Evolutionary conservation across 2,888 invertebrate species (phyloP).

Genomic region (Anoplius nigerrimus): DNA sequence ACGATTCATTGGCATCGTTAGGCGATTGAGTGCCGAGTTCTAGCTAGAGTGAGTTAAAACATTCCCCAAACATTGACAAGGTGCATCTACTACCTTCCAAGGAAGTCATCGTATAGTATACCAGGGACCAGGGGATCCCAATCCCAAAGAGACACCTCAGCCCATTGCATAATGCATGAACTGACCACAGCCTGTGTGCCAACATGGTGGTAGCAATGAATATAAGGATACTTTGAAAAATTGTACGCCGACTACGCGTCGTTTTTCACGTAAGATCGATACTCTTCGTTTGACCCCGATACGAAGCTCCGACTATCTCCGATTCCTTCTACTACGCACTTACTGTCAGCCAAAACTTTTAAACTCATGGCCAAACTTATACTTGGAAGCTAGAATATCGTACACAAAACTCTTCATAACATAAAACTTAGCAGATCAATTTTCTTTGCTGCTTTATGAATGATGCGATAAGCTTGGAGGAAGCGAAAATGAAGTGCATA

Average conservation of each 20-base stretch:
- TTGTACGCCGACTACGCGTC: neutral
- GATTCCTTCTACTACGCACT: neutral
- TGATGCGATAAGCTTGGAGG: too few species aligned
- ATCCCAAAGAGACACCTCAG: constrained; percentile 88
- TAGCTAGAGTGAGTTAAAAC: constrained; percentile 23
- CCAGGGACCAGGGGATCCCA: constrained; percentile 88
- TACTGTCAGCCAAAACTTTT: neutral
- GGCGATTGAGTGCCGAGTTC: constrained; percentile 5
- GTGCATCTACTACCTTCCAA: constrained; percentile 83
- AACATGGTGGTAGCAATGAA: constrained; percentile 38
- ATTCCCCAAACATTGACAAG: constrained; percentile 20
- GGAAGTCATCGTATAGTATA: constrained; percentile 87
- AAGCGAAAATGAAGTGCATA: too few species aligned
- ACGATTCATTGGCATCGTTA: constrained; percentile 15
- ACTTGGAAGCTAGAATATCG: too few species aligned
- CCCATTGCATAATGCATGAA: constrained; percentile 84
- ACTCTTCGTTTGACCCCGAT: neutral
- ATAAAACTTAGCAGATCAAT: neutral
- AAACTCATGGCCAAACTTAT: too few species aligned
- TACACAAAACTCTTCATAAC: neutral
- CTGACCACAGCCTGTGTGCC: constrained; percentile 83
- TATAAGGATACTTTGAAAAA: constrained; percentile 1
- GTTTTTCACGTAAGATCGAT: neutral
- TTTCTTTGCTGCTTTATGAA: too few species aligned
- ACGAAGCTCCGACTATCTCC: too few species aligned